Base-by-base conservation (phyloP, 2,797 vertebrate genomes). In the Gouania willdenowi region DNA sequence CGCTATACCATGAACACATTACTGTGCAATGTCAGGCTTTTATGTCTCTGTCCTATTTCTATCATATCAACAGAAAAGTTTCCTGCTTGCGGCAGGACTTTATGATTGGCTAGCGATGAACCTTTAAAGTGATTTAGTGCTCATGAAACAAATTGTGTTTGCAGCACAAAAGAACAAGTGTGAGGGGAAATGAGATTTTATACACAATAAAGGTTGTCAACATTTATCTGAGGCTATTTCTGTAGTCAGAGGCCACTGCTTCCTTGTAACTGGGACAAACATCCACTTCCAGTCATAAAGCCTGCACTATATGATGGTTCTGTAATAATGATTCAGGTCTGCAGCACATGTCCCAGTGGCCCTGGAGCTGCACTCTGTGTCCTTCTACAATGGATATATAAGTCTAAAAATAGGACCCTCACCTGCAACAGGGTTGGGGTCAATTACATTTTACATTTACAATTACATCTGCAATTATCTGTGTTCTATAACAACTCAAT, bases 111-210 rank as follows among this genome's bases (percentile, higher is more conserved):
- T 19, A 13, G 34, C 14, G 56, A 14, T 68, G 21, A 24, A 66
- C 31, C 60, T 52, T 20, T 39, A 29, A 33, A 45, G 36, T 39
- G 47, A 66, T 41, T 39, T 45, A 71, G 46, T 28, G 20, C 22
- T 34, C 13, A 44, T 37, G 56, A 34, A 57, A 8, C 22, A 53
- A 72, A 58, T 53, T 23, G 4, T 37, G 31, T 65, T 61, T 49
- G 13, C 41, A 34, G 24, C 31, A 36, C 18, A 25, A 27, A 42
- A 41, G 13, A 50, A 21, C 41, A 49, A 32, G 15, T 34, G 53
- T 71, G 58, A n/a, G 34, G 14, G 37, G 31, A 65, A 67, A 67
- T 75, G 60, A 30, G n/a, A 71, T 71, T 53, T 60, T 24, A 19
- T 16, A 38, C 29, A 35, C 18, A 68, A 62, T 62, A 43, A 54